These are phyloP conservation scores for Myotis lucifugus DNA, from an alignment of 2,113 vertebrate species.

Conservation along the genomic window DNA sequence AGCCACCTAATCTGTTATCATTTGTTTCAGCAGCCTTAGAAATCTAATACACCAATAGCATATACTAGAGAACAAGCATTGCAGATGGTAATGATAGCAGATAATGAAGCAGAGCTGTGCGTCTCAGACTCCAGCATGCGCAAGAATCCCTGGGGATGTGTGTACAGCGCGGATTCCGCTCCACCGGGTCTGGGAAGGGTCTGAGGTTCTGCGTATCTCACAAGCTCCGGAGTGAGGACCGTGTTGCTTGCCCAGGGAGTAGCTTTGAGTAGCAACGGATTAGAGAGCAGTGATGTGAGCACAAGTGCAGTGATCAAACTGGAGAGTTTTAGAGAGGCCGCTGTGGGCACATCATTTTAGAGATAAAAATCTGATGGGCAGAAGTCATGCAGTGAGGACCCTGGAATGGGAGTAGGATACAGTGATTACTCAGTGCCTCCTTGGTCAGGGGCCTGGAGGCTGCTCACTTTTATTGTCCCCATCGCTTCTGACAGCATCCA, in stretches of 20 bases:
- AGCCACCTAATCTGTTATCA: background rate
- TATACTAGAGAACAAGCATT: background rate
- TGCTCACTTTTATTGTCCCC: background rate
- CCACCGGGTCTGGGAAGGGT: background rate
- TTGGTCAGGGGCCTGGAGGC: background rate
- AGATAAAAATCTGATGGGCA: background rate
- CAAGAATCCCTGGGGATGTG: background rate
- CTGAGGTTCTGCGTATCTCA: background rate
- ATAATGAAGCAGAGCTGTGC: background rate
- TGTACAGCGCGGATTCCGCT: background rate
- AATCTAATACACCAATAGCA: background rate
- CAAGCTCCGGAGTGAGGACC: background rate
- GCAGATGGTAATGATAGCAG: background rate
- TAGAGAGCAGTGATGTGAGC: background rate
- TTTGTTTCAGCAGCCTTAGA: background rate
- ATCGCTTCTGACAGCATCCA: background rate
- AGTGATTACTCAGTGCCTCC: background rate
- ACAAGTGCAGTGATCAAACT: background rate
- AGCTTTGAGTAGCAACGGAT: background rate
- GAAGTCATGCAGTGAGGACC: no score
- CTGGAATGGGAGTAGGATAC: fast-evolving
- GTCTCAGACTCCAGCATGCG: fast-evolving
- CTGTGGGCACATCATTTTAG: background rate
- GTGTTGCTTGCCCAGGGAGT: background rate
- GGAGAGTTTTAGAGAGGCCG: background rate